Evolutionary conservation across 2,888 invertebrate species (phyloP), one percentile per base, ranked within the genome.

Genomic region (Drosophila tripunctata): DNA sequence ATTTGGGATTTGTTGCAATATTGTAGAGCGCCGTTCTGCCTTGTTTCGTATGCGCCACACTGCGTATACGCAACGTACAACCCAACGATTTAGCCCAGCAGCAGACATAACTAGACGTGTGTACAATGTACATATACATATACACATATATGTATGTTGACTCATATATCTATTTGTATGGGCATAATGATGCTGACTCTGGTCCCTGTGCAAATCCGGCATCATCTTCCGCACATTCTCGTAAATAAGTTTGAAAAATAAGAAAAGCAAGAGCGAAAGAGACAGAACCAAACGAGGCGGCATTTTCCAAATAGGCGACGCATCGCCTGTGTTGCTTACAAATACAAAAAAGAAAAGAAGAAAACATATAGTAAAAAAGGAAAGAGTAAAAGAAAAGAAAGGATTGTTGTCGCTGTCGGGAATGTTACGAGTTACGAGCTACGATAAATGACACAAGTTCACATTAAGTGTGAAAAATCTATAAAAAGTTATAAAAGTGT

Each of bases 401-500:
- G 85, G 85, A 87, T 81, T 81, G 81, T 75, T 80, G 71, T 67
- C 76, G 69, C 69, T 68, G 65, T 57, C 55, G 51, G 54, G 48
- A 38, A 45, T 56, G 68, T 62, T 47, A 77, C 65, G 64, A 77
- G 27, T 27, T 27, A 8, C 24, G 24, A n/a, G n/a, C 8, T 50
- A 75, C 67, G 64, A 77, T 77, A 85, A 83, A 85, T 85, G 82
- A 77, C 87, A 70, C 62, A 69, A 85, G 88, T 69, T 83, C 86
- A 57, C 84, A 75, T 70, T 78, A 85, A 86, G 88, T 78, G 88
- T 83, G 86, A 75, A 78, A 80, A 84, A 88, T 88, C 88, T 84
- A 84, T 84, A 82, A 83, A 84, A 84, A 82, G 83, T 87, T 84
- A 83, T 88, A 84, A 87, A 84, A 87, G 84, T 84, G 87, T 88